Evolutionary conservation across 2,888 invertebrate genomes (phyloP).

Genomic region (Tineola bisselliella): DNA sequence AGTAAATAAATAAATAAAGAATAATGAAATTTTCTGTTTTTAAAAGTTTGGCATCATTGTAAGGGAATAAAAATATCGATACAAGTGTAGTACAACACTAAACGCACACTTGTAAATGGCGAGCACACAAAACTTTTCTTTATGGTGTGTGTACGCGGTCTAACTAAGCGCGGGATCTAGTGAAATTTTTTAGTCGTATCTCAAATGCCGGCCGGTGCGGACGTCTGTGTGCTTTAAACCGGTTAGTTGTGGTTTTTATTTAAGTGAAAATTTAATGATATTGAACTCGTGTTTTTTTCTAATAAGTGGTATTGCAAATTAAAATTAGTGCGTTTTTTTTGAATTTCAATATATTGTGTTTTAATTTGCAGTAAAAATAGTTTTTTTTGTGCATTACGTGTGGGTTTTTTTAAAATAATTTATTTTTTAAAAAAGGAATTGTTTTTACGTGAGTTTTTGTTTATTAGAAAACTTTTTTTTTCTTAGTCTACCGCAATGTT

Average conservation of each 20-base stretch:
- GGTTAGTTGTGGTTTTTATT: background rate
- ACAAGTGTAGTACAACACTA: background rate
- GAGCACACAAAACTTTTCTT: background rate
- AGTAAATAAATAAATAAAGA: too few species aligned
- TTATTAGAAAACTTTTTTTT: too few species aligned
- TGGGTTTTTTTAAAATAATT: too few species aligned
- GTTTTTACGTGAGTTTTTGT: too few species aligned
- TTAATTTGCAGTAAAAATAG: background rate
- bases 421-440: too few species aligned
- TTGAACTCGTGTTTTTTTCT: background rate
- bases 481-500: too few species aligned
- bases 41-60: too few species aligned
- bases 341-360: background rate
- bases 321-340: background rate
- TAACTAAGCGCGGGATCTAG: background rate
- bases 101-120: background rate
- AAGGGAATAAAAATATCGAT: too few species aligned
- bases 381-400: background rate
- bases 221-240: background rate
- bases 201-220: background rate
- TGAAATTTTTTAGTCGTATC: background rate
- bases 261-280: background rate
- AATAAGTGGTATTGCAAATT: background rate
- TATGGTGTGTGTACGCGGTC: background rate
- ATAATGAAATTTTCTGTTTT: too few species aligned